Base-by-base conservation (phyloP, 23 tunicate genomes). In the Ascidia mentula region DNA sequence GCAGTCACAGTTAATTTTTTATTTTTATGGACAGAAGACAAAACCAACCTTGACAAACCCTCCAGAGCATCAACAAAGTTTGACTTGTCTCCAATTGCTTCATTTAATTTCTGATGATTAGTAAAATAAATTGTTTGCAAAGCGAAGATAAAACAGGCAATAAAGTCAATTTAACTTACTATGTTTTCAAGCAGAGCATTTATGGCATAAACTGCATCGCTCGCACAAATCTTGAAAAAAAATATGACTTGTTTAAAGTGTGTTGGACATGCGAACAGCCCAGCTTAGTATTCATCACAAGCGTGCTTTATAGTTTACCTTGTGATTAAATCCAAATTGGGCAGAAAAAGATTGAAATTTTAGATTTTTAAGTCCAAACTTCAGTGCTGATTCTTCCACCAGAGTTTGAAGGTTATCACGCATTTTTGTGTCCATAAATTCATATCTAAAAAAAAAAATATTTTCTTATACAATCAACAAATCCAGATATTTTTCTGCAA, bases 331-430 rank as follows among this genome's bases (percentile, higher is more conserved):
- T 18, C 92, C 97, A 59, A 42, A 77, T 38, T 92, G 92, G 6
- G 97, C 97, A 46, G 92, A 75, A 39, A 92, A 92, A 18, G 89
- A 82, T 71, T 92, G 97, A 65, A 60, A 83, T 74, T 82, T 92
- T 26, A 92, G 74, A 59, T 87, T 83, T 79, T 81, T 73, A 46
- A 92, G 59, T 42, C 92, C 92, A 71, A 87, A 92, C 81, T 92
- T 92, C 77, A 87, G 85, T 18, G 97, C 97, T 12, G 97, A 79
- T 75, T 92, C 97, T 70, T 92, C 92, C 26, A 92, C 84, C 6
- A 83, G 61, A 37, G 85, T 20, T 75, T 87, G 89, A 2, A 92
- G 70, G 53, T 83, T 87, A 20, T 92, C 97, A 17, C 97, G 78
- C 40, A 80, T 80, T 75, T 87, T 87, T 18, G 97, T 79, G 26